phyloP scores from a whole-genome alignment of 2,888 invertebrate genomes.

The Drosophila demipolita region DNA sequence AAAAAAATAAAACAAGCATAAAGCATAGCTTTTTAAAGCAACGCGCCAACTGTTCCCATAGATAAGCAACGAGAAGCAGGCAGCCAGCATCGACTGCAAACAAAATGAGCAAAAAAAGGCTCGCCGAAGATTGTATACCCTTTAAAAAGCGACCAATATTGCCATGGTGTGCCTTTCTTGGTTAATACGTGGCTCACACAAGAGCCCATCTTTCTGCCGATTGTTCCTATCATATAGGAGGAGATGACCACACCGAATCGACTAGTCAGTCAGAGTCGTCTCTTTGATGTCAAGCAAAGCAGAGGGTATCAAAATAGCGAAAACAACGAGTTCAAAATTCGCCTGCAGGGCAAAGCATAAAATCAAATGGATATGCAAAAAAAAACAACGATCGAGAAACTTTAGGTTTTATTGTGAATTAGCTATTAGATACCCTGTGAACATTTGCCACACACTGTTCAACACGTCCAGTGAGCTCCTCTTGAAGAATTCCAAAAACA shows the following conservation, averaged over 20 bases:
- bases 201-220: not conserved
- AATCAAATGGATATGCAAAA: slow-evolving; percentile 17
- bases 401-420: not conserved
- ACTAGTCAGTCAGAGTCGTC: not conserved
- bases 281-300: not conserved
- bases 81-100: slow-evolving; percentile 35
- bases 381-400: not conserved
- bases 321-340: slow-evolving; percentile 42
- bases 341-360: slow-evolving; percentile 38
- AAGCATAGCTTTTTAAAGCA: slow-evolving; percentile 54
- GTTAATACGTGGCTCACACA: not conserved
- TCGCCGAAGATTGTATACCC: not conserved
- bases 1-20: slow-evolving; percentile 10
- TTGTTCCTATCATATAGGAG: not conserved
- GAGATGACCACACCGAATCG: not conserved
- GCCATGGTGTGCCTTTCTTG: not conserved
- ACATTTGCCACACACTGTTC: too few species aligned
- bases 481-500: not conserved
- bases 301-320: not conserved
- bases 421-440: not conserved
- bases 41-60: slow-evolving; percentile 66
- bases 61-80: slow-evolving; percentile 56
- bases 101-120: not conserved
- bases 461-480: too few species aligned
- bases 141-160: not conserved